A percentile compares a stretch with the other conserved stretches of the same genome.
phyloP scores from a whole-genome alignment of 92 coral and sea anemone genomes.

The Phenganax stokvisi region DNA sequence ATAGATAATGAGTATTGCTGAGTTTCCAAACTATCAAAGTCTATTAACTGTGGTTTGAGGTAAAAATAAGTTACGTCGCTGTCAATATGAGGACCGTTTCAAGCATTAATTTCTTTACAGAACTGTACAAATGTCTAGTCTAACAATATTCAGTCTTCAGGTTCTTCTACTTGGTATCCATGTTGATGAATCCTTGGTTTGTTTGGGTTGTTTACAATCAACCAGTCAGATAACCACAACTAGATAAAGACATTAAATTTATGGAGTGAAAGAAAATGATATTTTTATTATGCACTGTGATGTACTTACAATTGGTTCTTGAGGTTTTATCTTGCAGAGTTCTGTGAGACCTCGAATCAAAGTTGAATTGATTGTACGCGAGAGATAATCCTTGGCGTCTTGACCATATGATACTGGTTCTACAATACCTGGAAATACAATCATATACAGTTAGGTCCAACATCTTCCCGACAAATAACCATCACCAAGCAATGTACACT shows the following conservation, averaged over 20 bases:
- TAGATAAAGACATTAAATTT: slow-evolving; percentile 24
- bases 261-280: background rate
- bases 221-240: slow-evolving; percentile 97
- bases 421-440: slow-evolving; percentile 61
- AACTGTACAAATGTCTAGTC: background rate
- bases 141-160: slow-evolving; percentile 46
- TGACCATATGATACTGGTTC: slow-evolving; percentile 91
- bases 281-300: background rate
- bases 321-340: slow-evolving; percentile 81
- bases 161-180: slow-evolving; percentile 70
- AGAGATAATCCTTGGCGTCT: slow-evolving; percentile 89
- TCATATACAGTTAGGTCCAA: background rate
- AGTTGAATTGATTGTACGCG: slow-evolving; percentile 82
- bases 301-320: slow-evolving; percentile 82
- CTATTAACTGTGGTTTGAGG: too few relatives aligned
- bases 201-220: slow-evolving; percentile 83
- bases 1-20: too few relatives aligned
- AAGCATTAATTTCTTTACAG: background rate
- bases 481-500: too few relatives aligned
- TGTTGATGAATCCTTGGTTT: slow-evolving; percentile 73
- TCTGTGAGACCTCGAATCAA: slow-evolving; percentile 85
- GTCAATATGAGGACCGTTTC: background rate
- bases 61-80: too few relatives aligned
- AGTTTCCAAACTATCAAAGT: too few relatives aligned
- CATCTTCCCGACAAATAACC: too few relatives aligned